A percentile compares a stretch with the other conserved stretches of the same genome.
Conservation (phyloP, 2,888 invertebrate genomes). For the Chironomus tentans region DNA sequence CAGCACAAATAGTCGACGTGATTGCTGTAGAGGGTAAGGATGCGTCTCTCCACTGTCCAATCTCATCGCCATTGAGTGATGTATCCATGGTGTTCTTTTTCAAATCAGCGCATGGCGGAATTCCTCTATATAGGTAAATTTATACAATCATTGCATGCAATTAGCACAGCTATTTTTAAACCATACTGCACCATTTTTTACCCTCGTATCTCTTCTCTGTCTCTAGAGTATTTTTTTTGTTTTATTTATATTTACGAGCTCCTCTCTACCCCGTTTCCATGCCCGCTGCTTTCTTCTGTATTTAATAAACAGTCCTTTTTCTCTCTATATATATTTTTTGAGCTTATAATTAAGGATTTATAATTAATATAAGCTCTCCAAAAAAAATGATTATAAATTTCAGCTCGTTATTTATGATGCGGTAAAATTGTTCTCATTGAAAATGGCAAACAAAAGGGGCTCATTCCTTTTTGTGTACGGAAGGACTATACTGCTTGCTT, state of each 20-base stretch:
- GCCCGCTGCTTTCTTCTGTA: background rate
- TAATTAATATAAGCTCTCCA: slow-evolving; percentile 19
- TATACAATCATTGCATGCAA: background rate
- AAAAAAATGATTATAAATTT: slow-evolving; percentile 24
- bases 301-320: background rate
- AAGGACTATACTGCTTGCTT: no score
- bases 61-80: slow-evolving; percentile 64
- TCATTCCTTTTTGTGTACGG: background rate
- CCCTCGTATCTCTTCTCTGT: background rate
- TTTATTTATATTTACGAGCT: background rate
- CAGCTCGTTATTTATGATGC: slow-evolving; percentile 23
- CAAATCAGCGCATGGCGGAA: slow-evolving; percentile 60
- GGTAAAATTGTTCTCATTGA: slow-evolving; percentile 11
- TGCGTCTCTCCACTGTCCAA: slow-evolving; percentile 71
- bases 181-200: background rate
- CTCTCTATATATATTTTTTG: background rate
- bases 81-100: slow-evolving; percentile 83
- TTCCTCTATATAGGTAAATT: slow-evolving; percentile 66
- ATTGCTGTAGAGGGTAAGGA: slow-evolving; percentile 72
- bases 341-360: slow-evolving; percentile 21
- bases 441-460: slow-evolving; percentile 13
- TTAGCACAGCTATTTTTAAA: background rate
- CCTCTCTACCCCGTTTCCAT: background rate
- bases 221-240: background rate
- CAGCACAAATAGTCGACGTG: slow-evolving; percentile 53